Evolutionary conservation across 2,888 invertebrate species (phyloP).

Genomic region (Yponomeuta cagnagella): DNA sequence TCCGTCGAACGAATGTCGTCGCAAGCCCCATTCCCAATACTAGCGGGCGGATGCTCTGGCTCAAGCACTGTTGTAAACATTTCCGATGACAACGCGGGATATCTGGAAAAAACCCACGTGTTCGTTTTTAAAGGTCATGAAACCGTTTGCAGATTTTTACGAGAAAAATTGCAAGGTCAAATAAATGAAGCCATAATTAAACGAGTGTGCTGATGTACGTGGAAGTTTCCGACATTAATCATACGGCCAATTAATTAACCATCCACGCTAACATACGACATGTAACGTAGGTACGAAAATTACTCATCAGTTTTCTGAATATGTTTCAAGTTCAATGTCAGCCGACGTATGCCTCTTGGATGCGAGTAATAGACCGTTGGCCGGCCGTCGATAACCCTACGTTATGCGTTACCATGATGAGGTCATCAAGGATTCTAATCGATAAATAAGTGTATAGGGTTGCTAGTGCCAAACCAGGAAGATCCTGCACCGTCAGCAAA

Average conservation of each 20-base stretch:
- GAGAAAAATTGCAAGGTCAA: slow-evolving; percentile 1
- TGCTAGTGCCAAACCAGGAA: no score
- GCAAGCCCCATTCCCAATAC: slow-evolving; percentile 71
- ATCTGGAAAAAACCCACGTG: slow-evolving; percentile 47
- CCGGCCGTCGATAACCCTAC: no score
- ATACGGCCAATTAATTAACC: slow-evolving; percentile 48
- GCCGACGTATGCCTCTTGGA: background rate
- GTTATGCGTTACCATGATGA: no score
- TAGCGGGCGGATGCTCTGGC: slow-evolving; percentile 81
- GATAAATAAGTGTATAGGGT: no score
- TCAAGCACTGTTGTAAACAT: slow-evolving; percentile 86
- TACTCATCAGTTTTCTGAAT: slow-evolving; percentile 14
- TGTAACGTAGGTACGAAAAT: slow-evolving; percentile 7
- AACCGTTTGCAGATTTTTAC: slow-evolving; percentile 5
- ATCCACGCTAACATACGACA: slow-evolving; percentile 13
- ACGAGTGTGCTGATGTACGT: background rate
- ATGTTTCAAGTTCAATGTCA: slow-evolving; percentile 12
- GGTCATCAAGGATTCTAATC: no score
- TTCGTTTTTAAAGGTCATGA: background rate
- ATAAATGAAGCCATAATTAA: slow-evolving; percentile 11
- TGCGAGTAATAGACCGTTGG: background rate
- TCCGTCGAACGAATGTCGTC: slow-evolving; percentile 61
- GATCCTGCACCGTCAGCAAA: no score
- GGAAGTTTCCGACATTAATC: slow-evolving; percentile 55
- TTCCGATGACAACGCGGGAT: slow-evolving; percentile 86